Conservation (phyloP, 2,113 vertebrate species). For the Canis aureus region DNA sequence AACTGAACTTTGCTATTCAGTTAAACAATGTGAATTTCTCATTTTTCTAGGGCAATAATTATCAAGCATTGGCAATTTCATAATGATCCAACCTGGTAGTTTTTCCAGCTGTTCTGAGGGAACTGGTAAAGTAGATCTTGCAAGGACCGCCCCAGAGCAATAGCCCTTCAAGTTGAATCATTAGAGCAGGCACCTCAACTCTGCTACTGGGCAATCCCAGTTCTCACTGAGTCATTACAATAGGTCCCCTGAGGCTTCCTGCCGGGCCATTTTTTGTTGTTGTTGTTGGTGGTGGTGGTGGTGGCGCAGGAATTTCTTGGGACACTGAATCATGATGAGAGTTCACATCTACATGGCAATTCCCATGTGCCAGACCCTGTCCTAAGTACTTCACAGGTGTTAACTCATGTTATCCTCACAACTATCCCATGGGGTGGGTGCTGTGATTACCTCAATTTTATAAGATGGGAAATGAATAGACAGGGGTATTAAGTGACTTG, state of each 20-base stretch:
- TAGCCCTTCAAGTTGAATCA: background rate
- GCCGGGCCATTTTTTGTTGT: background rate
- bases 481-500: background rate
- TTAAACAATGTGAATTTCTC: constrained; percentile 41
- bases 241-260: constrained; percentile 22
- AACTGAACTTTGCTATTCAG: constrained; percentile 40
- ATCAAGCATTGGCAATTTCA: constrained; percentile 1
- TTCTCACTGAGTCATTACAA: constrained; percentile 10
- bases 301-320: background rate
- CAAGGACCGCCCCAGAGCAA: background rate
- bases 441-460: constrained; percentile 3
- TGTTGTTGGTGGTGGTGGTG: background rate
- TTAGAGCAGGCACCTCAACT: background rate
- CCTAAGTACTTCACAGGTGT: constrained; percentile 16
- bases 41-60: constrained; percentile 13
- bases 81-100: background rate
- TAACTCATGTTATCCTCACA: constrained; percentile 4
- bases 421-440: background rate
- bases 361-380: background rate
- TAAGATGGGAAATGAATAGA: constrained; percentile 26
- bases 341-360: background rate
- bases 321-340: background rate
- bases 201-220: background rate
- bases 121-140: background rate
- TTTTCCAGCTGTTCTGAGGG: background rate